Percentiles rank a stretch among this genome's conserved stretches.
These are phyloP conservation scores for Cryptotis parvus DNA, from an alignment of 2,113 vertebrate species.

Conservation along the genomic window DNA sequence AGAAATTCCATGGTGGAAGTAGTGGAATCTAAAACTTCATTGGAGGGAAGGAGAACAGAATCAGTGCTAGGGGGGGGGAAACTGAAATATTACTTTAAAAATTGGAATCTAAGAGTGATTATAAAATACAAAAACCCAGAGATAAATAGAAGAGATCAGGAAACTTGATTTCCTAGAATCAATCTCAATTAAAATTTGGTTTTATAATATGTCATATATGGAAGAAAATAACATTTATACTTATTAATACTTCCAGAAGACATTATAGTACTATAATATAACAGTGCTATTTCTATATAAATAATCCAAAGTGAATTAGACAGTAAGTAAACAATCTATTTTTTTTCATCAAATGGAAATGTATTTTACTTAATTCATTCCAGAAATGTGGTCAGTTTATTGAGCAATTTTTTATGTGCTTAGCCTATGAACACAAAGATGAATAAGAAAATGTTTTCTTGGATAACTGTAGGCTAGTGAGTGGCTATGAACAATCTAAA, in stretches of 20 bases:
- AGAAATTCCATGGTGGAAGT: neutral
- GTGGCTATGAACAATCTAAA: neutral
- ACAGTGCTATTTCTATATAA: neutral
- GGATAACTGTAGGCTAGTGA: neutral
- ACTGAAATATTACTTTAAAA: neutral
- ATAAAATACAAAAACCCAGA: neutral
- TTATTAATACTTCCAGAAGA: neutral
- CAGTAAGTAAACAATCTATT: neutral
- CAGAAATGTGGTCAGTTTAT: neutral
- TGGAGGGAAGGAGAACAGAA: neutral
- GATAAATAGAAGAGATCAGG: neutral
- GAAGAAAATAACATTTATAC: neutral
- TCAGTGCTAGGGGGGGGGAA: neutral
- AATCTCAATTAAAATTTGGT: neutral
- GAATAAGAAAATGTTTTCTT: neutral
- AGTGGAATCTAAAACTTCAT: neutral
- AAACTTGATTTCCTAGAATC: neutral
- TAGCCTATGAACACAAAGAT: neutral
- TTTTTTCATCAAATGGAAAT: slow-evolving; percentile 27
- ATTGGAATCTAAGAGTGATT: neutral
- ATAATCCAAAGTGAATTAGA: neutral
- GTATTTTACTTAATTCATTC: neutral
- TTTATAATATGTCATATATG: neutral
- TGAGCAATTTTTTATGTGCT: neutral
- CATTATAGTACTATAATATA: neutral